Conservation (phyloP, 2,113 vertebrate species). For the Papio anubis region DNA sequence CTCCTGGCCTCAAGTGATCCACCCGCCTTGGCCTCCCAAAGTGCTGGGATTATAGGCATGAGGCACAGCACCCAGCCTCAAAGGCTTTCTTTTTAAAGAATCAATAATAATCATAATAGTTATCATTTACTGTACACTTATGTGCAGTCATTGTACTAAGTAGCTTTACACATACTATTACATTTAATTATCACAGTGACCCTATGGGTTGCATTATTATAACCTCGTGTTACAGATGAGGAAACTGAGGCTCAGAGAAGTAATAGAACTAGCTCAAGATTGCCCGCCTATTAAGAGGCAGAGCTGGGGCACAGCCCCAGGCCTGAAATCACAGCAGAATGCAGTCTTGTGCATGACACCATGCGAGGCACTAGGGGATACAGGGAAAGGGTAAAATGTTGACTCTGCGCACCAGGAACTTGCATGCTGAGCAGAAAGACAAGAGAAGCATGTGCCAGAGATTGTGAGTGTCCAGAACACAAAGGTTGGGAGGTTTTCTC, state of each 20-base stretch:
- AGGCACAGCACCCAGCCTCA: no score
- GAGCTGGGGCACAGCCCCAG: neutral
- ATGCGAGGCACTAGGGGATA: no score
- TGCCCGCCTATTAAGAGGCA: neutral
- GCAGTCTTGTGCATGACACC: fast-evolving
- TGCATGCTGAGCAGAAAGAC: constrained; percentile 12
- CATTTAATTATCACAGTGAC: neutral
- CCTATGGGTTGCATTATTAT: neutral
- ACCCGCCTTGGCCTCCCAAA: no score
- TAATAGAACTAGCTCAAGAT: neutral
- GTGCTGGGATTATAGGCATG: no score
- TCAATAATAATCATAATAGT: neutral
- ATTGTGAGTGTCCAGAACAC: neutral
- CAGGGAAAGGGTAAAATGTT: neutral
- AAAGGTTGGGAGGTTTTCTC: neutral
- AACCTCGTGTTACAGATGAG: neutral
- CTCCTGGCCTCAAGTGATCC: no score
- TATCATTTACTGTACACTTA: neutral
- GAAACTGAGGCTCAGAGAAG: constrained; percentile 10
- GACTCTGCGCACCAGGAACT: neutral
- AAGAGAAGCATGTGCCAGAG: neutral
- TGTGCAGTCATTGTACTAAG: neutral
- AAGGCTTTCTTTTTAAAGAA: neutral
- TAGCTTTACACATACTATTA: neutral
- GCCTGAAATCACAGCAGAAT: neutral